Evolutionary conservation across 2,113 vertebrate species (phyloP).

Genomic region (Syngnathoides biaculeatus): DNA sequence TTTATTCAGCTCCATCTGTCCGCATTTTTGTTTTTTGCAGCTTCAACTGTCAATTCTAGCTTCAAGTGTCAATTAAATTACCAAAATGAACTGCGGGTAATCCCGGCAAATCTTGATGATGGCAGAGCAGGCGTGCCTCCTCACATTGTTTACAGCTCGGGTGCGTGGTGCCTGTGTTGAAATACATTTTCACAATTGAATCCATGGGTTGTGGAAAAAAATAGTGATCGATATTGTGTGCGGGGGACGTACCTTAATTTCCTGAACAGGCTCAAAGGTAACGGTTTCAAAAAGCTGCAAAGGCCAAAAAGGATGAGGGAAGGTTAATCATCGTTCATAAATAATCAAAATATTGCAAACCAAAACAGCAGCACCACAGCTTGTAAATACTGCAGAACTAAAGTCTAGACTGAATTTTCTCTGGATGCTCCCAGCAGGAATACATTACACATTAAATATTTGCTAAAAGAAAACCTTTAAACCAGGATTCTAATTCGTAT

Average conservation of each 20-base stretch:
- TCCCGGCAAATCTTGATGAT: constrained; percentile 95
- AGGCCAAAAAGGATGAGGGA: not conserved
- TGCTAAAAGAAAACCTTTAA: too few species aligned
- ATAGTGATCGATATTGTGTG: not conserved
- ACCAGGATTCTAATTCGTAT: too few species aligned
- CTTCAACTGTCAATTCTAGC: not conserved
- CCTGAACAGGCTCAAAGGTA: constrained; percentile 85
- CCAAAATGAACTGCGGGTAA: constrained; percentile 87
- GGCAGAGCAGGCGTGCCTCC: constrained; percentile 90
- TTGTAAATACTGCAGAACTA: too few species aligned
- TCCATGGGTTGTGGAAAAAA: not conserved
- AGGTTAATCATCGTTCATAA: not conserved
- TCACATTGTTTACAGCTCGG: constrained; percentile 88
- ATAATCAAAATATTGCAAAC: not conserved
- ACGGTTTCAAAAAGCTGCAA: constrained; percentile 84
- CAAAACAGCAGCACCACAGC: too few species aligned
- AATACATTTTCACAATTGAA: not conserved
- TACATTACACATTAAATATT: too few species aligned
- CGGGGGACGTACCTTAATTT: constrained; percentile 79
- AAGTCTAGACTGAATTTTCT: too few species aligned
- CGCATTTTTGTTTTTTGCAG: not conserved
- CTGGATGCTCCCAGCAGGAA: too few species aligned
- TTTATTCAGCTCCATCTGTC: not conserved
- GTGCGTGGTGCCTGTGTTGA: constrained; percentile 81
- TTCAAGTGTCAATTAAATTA: constrained; percentile 54